Evolutionary conservation across 1,140 invertebrate genomes (phyloP).

Genomic region (Parapsyche elsis): DNA sequence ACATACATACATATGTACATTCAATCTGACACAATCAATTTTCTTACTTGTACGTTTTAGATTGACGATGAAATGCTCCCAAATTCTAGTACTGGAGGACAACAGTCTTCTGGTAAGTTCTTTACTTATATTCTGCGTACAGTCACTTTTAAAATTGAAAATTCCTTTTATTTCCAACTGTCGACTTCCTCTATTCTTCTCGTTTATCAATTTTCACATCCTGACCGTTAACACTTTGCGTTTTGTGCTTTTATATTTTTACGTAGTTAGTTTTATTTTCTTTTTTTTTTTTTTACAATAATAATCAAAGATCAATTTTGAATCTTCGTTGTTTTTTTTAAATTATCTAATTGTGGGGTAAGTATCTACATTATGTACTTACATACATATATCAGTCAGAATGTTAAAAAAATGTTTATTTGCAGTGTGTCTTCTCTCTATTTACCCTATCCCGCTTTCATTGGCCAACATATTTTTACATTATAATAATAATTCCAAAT

Average conservation of each 20-base stretch:
- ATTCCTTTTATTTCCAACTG: neutral
- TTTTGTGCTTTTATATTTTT: neutral
- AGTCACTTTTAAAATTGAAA: neutral
- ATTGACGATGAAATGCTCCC: constrained; percentile 49
- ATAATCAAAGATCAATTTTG: no score
- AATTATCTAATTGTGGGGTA: constrained; percentile 1
- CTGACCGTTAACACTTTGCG: neutral
- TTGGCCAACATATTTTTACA: constrained; percentile 36
- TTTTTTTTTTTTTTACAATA: constrained; percentile 6
- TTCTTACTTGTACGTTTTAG: constrained; percentile 22
- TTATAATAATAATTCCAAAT: constrained; percentile 6
- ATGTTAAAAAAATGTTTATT: constrained; percentile 61
- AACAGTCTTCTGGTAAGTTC: constrained; percentile 35
- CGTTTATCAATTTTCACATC: neutral
- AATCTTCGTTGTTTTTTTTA: neutral
- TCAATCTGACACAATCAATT: neutral
- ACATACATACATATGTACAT: no score
- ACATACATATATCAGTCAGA: constrained; percentile 15
- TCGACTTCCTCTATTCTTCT: neutral
- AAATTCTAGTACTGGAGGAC: neutral
- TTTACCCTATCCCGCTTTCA: constrained; percentile 56
- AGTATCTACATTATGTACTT: constrained; percentile 32
- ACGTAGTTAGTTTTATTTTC: no score
- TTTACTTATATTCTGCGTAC: neutral
- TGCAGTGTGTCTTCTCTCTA: constrained; percentile 63